These are phyloP conservation scores for Gymnoscelis rufifasciata DNA, from an alignment of 2,888 invertebrate genomes.

Conservation along the genomic window DNA sequence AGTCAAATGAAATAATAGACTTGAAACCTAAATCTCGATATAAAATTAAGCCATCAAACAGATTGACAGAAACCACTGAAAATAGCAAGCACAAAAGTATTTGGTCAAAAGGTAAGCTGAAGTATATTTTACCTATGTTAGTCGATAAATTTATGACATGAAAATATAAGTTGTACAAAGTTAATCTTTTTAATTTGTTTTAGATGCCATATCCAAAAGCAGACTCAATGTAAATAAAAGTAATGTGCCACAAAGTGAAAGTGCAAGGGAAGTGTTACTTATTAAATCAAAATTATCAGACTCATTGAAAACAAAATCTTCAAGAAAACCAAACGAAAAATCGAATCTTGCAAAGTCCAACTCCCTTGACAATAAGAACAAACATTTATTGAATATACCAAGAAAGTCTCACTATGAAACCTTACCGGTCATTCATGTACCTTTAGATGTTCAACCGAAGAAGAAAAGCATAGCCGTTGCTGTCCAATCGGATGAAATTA, in stretches of 20 bases:
- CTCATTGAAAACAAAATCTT: conserved; percentile 20
- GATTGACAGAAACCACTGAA: conserved; percentile 29
- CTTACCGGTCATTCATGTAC: conserved; percentile 49
- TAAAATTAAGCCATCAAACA: conserved; percentile 35
- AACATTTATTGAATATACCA: conserved; percentile 25
- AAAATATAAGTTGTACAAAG: too few relatives aligned
- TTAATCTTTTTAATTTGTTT: conserved; percentile 24
- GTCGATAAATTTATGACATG: too few relatives aligned
- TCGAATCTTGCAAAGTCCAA: conserved; percentile 25
- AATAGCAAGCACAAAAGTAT: conserved; percentile 34
- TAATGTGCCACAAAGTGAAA: conserved; percentile 38
- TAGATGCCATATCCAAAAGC: conserved; percentile 41
- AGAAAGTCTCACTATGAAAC: conserved; percentile 40
- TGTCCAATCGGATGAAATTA: conserved; percentile 36
- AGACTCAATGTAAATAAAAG: conserved; percentile 52
- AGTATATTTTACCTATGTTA: too few relatives aligned
- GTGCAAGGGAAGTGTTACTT: conserved; percentile 39
- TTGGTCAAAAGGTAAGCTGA: conserved; percentile 45
- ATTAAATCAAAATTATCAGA: conserved; percentile 36
- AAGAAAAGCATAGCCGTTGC: background rate
- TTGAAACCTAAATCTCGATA: conserved; percentile 32
- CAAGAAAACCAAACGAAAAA: conserved; percentile 31
- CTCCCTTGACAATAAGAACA: conserved; percentile 27
- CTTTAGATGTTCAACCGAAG: conserved; percentile 37
- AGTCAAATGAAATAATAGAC: conserved; percentile 37